phyloP scores from a whole-genome alignment of 2,797 vertebrate species.

The Podarcis siculus region DNA sequence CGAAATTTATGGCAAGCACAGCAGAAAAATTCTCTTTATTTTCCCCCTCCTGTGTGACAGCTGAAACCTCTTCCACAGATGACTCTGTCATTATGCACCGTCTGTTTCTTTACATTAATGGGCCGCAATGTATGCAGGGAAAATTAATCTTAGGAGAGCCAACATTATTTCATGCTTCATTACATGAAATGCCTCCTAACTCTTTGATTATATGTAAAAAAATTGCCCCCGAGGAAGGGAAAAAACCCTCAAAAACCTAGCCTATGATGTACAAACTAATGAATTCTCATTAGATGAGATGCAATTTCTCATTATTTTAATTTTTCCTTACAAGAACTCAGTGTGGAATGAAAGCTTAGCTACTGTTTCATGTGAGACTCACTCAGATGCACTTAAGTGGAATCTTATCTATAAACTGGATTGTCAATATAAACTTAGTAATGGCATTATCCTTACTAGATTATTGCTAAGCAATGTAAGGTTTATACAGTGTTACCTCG shows the following conservation, averaged over 20 bases:
- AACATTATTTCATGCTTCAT: slow-evolving; percentile 52
- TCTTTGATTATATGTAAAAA: slow-evolving; percentile 56
- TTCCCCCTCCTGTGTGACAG: neutral
- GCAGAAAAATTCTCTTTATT: slow-evolving; percentile 13
- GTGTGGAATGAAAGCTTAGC: neutral
- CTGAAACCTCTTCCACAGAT: slow-evolving; percentile 28
- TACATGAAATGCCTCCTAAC: slow-evolving; percentile 54
- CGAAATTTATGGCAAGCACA: slow-evolving; percentile 34
- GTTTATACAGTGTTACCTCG: neutral
- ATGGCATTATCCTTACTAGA: neutral
- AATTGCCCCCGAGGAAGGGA: slow-evolving; percentile 5
- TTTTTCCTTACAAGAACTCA: neutral
- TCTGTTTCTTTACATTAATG: slow-evolving; percentile 54
- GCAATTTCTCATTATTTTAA: slow-evolving; percentile 42
- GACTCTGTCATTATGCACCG: slow-evolving; percentile 39
- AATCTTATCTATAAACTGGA: neutral
- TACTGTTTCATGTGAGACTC: neutral
- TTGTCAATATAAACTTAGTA: neutral
- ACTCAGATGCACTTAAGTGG: slow-evolving; percentile 13
- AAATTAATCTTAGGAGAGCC: slow-evolving; percentile 38
- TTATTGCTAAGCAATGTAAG: neutral
- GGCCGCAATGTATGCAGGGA: slow-evolving; percentile 27
- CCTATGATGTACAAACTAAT: slow-evolving; percentile 47
- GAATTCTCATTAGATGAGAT: slow-evolving; percentile 43
- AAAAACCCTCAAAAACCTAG: slow-evolving; percentile 41